Percentiles rank a stretch among this genome's conserved stretches.
phyloP scores from a whole-genome alignment of 2,113 vertebrate species.

The Calonectris borealis region DNA sequence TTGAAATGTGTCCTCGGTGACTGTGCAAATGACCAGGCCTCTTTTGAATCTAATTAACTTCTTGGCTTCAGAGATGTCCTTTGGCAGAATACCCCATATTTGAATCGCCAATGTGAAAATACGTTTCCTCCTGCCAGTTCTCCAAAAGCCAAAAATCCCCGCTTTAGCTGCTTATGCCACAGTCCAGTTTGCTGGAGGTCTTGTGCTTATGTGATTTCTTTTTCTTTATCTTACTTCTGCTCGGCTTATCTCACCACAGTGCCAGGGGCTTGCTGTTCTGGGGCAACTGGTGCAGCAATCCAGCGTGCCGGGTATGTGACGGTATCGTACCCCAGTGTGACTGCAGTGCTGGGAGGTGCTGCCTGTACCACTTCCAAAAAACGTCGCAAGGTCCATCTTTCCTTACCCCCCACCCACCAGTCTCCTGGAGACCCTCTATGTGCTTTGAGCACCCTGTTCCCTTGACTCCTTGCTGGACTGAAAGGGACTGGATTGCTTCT shows the following conservation, averaged over 20 bases:
- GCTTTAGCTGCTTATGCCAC: not conserved
- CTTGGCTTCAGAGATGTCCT: not conserved
- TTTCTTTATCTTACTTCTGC: not conserved
- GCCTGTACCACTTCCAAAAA: not conserved
- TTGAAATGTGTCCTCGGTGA: not conserved
- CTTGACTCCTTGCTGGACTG: not conserved
- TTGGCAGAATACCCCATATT: not conserved
- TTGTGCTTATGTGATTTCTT: not conserved
- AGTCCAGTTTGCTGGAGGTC: not conserved
- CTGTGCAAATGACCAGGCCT: not conserved
- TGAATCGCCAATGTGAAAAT: not conserved
- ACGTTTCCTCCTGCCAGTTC: not conserved
- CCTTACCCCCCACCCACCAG: not conserved
- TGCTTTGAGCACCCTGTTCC: fast-evolving
- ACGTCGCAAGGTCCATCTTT: not conserved
- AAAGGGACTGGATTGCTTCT: not conserved
- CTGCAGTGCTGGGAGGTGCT: not conserved
- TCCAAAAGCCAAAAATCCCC: not conserved
- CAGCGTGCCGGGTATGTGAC: fast-evolving
- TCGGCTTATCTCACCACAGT: fast-evolving
- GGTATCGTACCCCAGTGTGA: fast-evolving
- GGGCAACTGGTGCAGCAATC: not conserved
- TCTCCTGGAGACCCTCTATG: fast-evolving
- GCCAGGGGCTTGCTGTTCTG: not conserved
- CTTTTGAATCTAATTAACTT: not conserved